Percentiles rank a stretch among this genome's conserved stretches.
phyloP scores from a whole-genome alignment of 2,888 invertebrate genomes.

The Nemapogon koenigi region DNA sequence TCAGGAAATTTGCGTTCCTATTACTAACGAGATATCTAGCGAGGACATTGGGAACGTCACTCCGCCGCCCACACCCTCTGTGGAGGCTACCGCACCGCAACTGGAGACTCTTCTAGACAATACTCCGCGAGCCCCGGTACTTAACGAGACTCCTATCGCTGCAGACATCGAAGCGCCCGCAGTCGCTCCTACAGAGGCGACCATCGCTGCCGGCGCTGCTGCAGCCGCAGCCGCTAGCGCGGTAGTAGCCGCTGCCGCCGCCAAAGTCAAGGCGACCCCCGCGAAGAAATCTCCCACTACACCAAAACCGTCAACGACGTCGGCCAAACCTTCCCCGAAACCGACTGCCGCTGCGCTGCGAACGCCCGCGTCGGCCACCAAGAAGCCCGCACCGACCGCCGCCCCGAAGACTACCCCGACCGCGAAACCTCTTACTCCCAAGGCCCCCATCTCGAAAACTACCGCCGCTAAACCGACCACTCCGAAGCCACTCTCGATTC shows the following conservation, averaged over 20 bases:
- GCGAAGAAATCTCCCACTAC: slow-evolving; percentile 20
- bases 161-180: slow-evolving; percentile 22
- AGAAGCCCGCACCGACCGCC: slow-evolving; percentile 18
- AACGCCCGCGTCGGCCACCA: slow-evolving; percentile 19
- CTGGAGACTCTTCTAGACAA: slow-evolving; percentile 16
- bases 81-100: slow-evolving; percentile 21
- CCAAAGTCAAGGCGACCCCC: slow-evolving; percentile 20
- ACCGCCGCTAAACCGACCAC: slow-evolving; percentile 19
- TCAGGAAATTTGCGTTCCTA: slow-evolving; percentile 51
- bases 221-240: slow-evolving; percentile 31
- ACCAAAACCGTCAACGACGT: slow-evolving; percentile 20
- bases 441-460: slow-evolving; percentile 20
- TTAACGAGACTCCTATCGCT: slow-evolving; percentile 16
- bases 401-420: slow-evolving; percentile 20
- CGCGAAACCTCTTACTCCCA: slow-evolving; percentile 20
- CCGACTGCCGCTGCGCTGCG: slow-evolving; percentile 12
- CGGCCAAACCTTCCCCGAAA: slow-evolving; percentile 19
- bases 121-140: slow-evolving; percentile 19
- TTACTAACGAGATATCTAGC: slow-evolving; percentile 39
- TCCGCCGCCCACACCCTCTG: slow-evolving; percentile 27
- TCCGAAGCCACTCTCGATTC: slow-evolving; percentile 19
- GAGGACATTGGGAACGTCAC: slow-evolving; percentile 30
- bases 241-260: slow-evolving; percentile 26
- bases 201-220: slow-evolving; percentile 23
- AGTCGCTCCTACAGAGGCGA: slow-evolving; percentile 23